These are phyloP conservation scores for Ailuropoda melanoleuca DNA, from an alignment of 2,113 vertebrate genomes.

Conservation along the genomic window DNA sequence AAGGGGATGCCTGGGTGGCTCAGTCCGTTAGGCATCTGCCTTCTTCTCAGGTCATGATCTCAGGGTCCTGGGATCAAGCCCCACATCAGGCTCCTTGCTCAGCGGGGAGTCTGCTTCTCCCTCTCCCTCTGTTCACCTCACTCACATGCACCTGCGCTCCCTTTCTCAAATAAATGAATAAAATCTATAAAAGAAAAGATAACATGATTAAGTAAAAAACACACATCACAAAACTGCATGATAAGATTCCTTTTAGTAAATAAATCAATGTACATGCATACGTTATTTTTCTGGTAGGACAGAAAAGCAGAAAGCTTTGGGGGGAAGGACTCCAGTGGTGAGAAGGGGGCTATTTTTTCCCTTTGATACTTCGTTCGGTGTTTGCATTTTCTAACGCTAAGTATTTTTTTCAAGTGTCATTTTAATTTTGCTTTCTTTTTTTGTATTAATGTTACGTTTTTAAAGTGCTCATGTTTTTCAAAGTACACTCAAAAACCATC, in stretches of 20 bases:
- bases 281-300: not conserved
- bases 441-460: conserved; percentile 15
- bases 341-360: not conserved
- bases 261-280: not conserved
- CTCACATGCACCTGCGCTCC: no score
- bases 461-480: not conserved
- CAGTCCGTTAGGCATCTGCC: not conserved
- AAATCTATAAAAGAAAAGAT: not conserved
- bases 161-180: no score
- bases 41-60: no score
- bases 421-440: conserved; percentile 11
- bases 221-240: not conserved
- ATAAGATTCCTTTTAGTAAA: not conserved
- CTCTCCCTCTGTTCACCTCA: no score
- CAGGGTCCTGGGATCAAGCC: no score
- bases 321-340: not conserved
- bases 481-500: conserved; percentile 36
- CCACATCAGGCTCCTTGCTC: no score
- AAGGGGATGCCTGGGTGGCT: not conserved
- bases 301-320: not conserved
- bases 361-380: not conserved
- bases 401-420: not conserved
- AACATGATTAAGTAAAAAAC: not conserved
- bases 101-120: no score
- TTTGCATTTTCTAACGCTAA: conserved; percentile 33